Evolutionary conservation across 2,888 invertebrate species (phyloP).

Genomic region (Cephonodes hylas): DNA sequence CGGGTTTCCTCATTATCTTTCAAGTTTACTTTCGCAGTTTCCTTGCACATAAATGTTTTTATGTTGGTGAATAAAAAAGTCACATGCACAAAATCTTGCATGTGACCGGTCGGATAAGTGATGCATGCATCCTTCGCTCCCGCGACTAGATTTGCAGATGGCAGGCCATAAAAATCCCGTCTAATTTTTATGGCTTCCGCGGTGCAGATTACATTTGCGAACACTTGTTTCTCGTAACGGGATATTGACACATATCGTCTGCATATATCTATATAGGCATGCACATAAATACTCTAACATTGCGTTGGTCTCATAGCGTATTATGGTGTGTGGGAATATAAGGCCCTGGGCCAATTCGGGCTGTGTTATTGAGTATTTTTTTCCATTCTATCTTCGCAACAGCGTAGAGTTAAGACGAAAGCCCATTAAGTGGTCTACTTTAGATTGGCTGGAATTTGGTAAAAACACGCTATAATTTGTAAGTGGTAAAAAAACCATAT

Average conservation of each 20-base stretch:
- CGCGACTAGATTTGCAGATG: slow-evolving; percentile 40
- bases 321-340: no score
- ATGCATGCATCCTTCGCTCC: slow-evolving; percentile 40
- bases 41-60: background rate
- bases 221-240: slow-evolving; percentile 37
- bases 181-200: slow-evolving; percentile 47
- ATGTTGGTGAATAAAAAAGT: background rate
- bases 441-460: no score
- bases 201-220: slow-evolving; percentile 22
- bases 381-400: no score
- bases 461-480: no score
- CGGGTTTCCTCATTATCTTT: background rate
- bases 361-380: no score
- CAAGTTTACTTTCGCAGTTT: slow-evolving; percentile 3
- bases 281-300: background rate
- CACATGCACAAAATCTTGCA: slow-evolving; percentile 2
- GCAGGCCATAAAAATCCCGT: slow-evolving; percentile 35
- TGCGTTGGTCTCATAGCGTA: no score
- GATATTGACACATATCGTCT: background rate
- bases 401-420: no score
- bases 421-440: no score
- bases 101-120: slow-evolving; percentile 19
- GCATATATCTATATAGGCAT: background rate
- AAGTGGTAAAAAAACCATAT: no score
- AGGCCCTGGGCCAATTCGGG: no score